These are phyloP conservation scores for Hetaerina americana DNA, from an alignment of 1,140 invertebrate genomes.

Conservation along the genomic window DNA sequence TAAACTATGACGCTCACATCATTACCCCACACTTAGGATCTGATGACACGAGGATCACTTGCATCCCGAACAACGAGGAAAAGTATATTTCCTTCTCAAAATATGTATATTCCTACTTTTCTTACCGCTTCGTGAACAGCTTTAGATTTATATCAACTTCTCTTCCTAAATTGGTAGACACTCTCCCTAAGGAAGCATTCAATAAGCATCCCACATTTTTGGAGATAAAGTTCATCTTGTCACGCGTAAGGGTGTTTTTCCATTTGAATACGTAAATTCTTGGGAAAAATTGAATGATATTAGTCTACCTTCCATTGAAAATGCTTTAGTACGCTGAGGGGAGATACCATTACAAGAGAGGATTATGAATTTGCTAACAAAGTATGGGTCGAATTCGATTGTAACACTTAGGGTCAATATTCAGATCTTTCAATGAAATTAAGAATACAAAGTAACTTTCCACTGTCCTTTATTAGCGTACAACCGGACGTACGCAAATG, in stretches of 20 bases:
- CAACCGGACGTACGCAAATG: too few relatives aligned
- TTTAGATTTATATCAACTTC: slow-evolving; percentile 2
- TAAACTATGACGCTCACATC: slow-evolving; percentile 26
- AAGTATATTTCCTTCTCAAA: slow-evolving; percentile 23
- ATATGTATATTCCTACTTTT: slow-evolving; percentile 7
- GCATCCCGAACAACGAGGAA: slow-evolving; percentile 29
- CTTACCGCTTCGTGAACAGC: not conserved
- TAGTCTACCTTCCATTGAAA: not conserved
- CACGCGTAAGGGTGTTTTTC: slow-evolving; percentile 3
- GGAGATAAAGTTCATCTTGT: not conserved
- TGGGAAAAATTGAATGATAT: slow-evolving; percentile 5
- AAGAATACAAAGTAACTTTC: too few relatives aligned
- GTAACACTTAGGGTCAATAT: not conserved
- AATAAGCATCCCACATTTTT: not conserved
- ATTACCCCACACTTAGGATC: slow-evolving; percentile 22
- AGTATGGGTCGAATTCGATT: not conserved
- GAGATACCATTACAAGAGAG: not conserved
- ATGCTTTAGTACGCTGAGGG: not conserved
- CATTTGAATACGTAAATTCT: slow-evolving; percentile 10
- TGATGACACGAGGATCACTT: slow-evolving; percentile 20
- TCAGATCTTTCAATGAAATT: not conserved
- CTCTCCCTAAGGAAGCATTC: not conserved
- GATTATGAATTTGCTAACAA: not conserved
- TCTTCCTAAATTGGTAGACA: not conserved
- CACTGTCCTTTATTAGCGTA: too few relatives aligned